phyloP scores from a whole-genome alignment of 2,113 vertebrate species.

The Lepus timidus region DNA sequence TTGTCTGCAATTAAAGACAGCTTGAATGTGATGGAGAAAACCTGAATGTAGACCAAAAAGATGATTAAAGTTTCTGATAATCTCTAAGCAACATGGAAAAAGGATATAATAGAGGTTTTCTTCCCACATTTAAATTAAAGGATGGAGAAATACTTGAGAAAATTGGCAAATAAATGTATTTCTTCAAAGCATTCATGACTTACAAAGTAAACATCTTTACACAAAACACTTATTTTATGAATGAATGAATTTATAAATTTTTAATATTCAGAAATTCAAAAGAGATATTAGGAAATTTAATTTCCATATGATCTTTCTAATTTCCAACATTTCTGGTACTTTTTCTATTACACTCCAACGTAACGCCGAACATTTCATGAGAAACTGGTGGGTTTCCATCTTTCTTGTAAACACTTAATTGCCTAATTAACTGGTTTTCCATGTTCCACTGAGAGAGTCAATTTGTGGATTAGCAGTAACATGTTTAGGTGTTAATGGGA shows the following conservation, averaged over 20 bases:
- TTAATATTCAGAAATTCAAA: conserved; percentile 37
- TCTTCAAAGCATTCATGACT: not conserved
- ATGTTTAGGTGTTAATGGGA: conserved; percentile 1
- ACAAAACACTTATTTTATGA: not conserved
- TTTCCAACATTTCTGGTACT: conserved; percentile 11
- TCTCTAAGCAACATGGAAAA: not conserved
- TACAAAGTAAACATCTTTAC: not conserved
- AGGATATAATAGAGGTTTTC: not conserved
- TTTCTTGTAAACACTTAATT: not conserved
- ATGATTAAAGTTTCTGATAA: not conserved
- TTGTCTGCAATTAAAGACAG: not conserved
- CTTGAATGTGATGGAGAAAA: not conserved
- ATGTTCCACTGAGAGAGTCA: not conserved
- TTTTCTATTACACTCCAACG: conserved; percentile 20
- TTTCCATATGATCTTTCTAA: conserved; percentile 12
- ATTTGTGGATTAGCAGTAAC: not conserved
- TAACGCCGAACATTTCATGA: not conserved
- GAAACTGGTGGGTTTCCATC: not conserved
- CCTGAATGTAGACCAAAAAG: not conserved
- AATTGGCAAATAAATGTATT: not conserved
- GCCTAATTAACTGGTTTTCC: not conserved
- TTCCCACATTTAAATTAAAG: not conserved
- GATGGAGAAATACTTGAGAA: not conserved
- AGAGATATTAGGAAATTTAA: not conserved
- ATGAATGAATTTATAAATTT: conserved; percentile 6